phyloP scores from a whole-genome alignment of 1,140 invertebrate genomes.

The Spodoptera frugiperda region DNA sequence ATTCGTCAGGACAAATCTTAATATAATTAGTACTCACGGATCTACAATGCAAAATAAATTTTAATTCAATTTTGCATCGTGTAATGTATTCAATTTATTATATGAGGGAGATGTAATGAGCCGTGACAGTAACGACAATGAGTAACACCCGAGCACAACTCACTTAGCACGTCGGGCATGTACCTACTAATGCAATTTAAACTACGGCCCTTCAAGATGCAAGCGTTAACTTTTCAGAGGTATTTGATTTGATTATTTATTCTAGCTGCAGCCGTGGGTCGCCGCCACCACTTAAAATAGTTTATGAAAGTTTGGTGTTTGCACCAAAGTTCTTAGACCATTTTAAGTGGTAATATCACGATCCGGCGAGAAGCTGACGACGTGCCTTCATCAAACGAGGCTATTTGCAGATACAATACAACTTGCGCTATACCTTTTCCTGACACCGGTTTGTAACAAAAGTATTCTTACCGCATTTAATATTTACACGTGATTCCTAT shows the following conservation, averaged over 20 bases:
- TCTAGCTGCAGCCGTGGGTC: constrained; percentile 13
- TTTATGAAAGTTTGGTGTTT: neutral
- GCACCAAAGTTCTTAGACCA: constrained; percentile 24
- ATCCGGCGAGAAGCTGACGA: constrained; percentile 4
- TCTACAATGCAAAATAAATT: too few species aligned
- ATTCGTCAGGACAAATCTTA: too few species aligned
- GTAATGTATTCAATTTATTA: too few species aligned
- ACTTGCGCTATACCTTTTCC: neutral
- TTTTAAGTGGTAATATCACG: constrained; percentile 38
- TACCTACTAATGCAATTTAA: constrained; percentile 27
- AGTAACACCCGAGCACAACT: neutral
- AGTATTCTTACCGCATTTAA: neutral
- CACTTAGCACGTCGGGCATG: neutral
- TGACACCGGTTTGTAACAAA: neutral
- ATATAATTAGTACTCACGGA: too few species aligned
- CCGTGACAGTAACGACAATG: neutral
- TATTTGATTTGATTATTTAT: constrained; percentile 21
- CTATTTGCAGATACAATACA: neutral
- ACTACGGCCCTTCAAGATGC: constrained; percentile 4
- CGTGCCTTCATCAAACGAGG: constrained; percentile 3
- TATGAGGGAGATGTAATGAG: too few species aligned
- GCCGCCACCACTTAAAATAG: too few species aligned
- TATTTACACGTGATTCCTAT: neutral
- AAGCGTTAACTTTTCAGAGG: neutral
- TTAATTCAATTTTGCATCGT: too few species aligned